Percentiles rank a stretch among this genome's conserved stretches.
These are phyloP conservation scores for Tupaia chinensis DNA, from an alignment of 2,113 vertebrate genomes.

Conservation along the genomic window DNA sequence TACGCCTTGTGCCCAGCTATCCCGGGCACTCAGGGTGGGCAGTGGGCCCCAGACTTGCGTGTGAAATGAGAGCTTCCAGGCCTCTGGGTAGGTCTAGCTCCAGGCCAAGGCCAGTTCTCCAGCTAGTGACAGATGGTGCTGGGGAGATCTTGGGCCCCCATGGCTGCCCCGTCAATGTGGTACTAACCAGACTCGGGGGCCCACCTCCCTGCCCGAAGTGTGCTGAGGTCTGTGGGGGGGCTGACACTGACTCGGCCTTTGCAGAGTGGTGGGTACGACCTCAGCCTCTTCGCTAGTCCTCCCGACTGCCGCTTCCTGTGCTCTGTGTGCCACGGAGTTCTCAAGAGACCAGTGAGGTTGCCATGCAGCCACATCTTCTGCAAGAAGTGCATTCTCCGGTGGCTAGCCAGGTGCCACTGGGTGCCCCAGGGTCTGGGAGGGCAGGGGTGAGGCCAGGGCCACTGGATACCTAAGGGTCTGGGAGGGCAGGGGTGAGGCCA, in stretches of 20 bases:
- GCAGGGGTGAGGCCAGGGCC: no score
- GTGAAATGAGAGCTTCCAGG: neutral
- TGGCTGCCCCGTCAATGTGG: neutral
- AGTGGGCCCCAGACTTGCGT: neutral
- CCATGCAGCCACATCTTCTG: slow-evolving; percentile 93
- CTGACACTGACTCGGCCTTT: slow-evolving; percentile 40
- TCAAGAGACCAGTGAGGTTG: slow-evolving; percentile 90
- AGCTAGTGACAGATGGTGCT: neutral
- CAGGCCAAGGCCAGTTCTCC: neutral
- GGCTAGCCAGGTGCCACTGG: slow-evolving; percentile 91
- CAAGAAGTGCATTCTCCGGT: slow-evolving; percentile 92
- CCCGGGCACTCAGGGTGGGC: neutral
- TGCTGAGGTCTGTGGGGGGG: neutral
- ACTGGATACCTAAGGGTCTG: no score
- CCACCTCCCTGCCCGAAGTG: neutral
- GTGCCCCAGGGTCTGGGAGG: neutral
- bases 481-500: neutral
- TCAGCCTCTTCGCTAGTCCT: slow-evolving; percentile 90
- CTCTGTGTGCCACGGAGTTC: slow-evolving; percentile 92
- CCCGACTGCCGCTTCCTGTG: slow-evolving; percentile 92
- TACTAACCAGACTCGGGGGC: neutral
- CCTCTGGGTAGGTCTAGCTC: neutral
- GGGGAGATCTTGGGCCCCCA: neutral
- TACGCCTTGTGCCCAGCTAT: neutral
- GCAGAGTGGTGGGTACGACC: slow-evolving; percentile 92